Base-by-base conservation (phyloP, 1,140 invertebrate species). In the Drosophila ananassae region DNA sequence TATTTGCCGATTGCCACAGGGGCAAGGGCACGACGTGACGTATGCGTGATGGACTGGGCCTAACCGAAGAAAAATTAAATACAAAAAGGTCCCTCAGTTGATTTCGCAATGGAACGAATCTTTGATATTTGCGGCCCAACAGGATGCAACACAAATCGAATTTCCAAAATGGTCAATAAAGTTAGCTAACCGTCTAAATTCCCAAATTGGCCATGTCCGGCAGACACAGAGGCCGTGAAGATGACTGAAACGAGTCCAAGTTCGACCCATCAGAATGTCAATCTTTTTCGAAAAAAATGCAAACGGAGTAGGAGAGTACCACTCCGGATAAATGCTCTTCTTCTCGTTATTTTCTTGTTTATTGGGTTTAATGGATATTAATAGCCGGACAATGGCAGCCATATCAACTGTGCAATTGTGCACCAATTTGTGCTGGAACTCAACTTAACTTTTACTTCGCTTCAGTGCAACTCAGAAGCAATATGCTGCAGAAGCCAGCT, bases 351-450 rank as follows among this genome's bases (percentile, higher is more conserved):
- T 41, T 37, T 51, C 13, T 8, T 10, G 56, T 72, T 79, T 52
- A 69, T 85, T 77, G 67, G 52, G 22, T 25, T 64, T 55, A 77
- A 82, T 78, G 79, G 73, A 77, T 67, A 68, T 71, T 77, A 84
- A 85, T 85, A 46, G 37, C 5, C 28, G 41, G 8, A 85, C 62
- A 84, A 77, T 57, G 50, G 56, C 47, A 50, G n/a, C 25, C 48
- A 37, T 32, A 72, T 52, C 24, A 46, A 46, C 39, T 24, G 13
- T 22, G 4, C 13, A 30, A 47, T 59, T 75, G 63, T 71, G 61
- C 48, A 34, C 13, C 54, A 73, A 51, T 76, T 66, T 58, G 30
- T 25, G 46, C 5, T 2, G 6, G 2, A 8, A 32, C 30, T 32
- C 30, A 12, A n/a, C 34, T 37, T 3, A n/a, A 12, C 12, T 12